These are phyloP conservation scores for Psephotus haematonotus DNA, from an alignment of 2,113 vertebrate genomes.

Conservation along the genomic window DNA sequence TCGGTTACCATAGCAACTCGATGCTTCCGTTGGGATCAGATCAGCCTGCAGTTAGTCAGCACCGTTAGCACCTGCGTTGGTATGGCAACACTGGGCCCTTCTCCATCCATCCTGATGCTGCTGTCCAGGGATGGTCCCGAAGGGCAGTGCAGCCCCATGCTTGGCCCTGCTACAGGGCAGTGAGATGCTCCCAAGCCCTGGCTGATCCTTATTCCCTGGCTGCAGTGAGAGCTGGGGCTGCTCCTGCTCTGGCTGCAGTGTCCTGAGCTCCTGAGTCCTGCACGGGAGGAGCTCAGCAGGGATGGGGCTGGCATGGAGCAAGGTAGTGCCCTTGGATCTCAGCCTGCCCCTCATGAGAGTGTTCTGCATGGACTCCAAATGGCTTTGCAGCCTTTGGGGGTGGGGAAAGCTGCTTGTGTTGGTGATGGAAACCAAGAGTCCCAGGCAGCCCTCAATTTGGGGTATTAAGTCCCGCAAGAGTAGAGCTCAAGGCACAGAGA, in stretches of 20 bases:
- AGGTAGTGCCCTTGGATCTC: neutral
- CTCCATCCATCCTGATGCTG: constrained; percentile 1
- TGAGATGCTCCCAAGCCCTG: accelerated
- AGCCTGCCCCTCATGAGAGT: accelerated
- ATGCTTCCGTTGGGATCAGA: constrained; percentile 68
- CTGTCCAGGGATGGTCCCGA: neutral
- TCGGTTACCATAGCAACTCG: constrained; percentile 67
- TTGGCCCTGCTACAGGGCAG: neutral
- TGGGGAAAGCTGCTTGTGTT: neutral
- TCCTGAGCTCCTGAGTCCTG: neutral
- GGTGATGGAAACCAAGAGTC: accelerated
- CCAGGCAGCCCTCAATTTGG: neutral
- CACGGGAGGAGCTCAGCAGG: accelerated
- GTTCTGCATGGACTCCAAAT: neutral
- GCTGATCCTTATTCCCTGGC: neutral
- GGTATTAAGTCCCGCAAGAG: neutral
- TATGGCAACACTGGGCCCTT: constrained; percentile 68
- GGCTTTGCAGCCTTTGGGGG: neutral
- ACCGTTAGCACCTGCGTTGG: constrained; percentile 69
- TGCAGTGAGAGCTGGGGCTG: neutral
- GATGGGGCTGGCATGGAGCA: accelerated
- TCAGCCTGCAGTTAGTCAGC: constrained; percentile 67
- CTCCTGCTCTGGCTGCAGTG: accelerated
- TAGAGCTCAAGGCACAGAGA: neutral
- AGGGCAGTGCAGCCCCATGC: neutral